Conservation (phyloP, 2,888 invertebrate genomes). For the Drosophila peninsularis region DNA sequence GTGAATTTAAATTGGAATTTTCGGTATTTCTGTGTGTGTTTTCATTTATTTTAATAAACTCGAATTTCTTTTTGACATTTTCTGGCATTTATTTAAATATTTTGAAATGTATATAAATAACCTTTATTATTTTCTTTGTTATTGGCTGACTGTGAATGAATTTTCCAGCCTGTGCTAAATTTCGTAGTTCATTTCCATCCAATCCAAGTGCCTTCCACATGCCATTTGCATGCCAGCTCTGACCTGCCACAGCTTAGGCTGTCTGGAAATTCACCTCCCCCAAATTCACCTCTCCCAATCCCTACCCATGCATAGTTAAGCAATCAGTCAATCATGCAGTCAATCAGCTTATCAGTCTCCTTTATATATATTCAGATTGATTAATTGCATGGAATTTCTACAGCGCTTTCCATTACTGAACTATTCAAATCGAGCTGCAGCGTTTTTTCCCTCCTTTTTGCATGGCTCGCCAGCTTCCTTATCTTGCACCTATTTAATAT, state of each 20-base stretch:
- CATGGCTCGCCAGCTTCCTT: neutral
- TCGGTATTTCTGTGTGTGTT: neutral
- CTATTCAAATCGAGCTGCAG: neutral
- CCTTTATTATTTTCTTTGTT: neutral
- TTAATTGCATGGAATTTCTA: neutral
- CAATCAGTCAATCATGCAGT: neutral
- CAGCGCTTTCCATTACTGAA: neutral
- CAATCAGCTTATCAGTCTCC: neutral
- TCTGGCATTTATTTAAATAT: neutral
- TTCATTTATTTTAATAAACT: neutral
- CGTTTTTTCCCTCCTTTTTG: neutral
- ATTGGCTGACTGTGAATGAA: neutral
- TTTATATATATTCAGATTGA: neutral
- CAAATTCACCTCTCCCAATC: neutral
- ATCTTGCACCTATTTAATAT: conserved; percentile 5
- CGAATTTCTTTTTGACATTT: no score
- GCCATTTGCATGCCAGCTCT: neutral
- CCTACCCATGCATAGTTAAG: neutral
- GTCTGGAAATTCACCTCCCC: neutral
- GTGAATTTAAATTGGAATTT: neutral
- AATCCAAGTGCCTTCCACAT: neutral
- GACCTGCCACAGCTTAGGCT: neutral
- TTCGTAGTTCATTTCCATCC: neutral
- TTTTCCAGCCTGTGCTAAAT: neutral
- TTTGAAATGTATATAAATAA: neutral